Evolutionary conservation across 1,140 invertebrate species (phyloP).

Genomic region (Drosophila asahinai): DNA sequence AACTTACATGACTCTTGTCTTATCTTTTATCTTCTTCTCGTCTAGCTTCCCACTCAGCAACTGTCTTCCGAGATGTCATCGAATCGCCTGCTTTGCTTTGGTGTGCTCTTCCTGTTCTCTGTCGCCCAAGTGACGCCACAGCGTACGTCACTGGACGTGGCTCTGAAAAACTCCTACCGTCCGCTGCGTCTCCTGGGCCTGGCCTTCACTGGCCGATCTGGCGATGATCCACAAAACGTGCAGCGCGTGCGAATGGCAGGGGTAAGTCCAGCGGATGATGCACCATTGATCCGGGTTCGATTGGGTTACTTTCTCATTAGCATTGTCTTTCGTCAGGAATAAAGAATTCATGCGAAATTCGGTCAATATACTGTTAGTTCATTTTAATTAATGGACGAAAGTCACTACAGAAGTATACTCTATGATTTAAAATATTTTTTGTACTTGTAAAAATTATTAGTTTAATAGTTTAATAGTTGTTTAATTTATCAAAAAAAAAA

Average conservation of each 20-base stretch:
- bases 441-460: no score
- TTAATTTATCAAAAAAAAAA: background rate
- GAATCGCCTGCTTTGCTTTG: constrained; percentile 16
- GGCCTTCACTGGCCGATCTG: constrained; percentile 68
- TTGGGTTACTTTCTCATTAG: background rate
- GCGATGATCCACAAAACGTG: constrained; percentile 67
- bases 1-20: constrained; percentile 25
- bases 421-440: background rate
- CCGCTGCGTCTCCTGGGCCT: constrained; percentile 67
- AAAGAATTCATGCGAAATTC: constrained; percentile 1
- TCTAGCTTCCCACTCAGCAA: constrained; percentile 6
- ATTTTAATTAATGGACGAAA: constrained; percentile 1
- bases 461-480: no score
- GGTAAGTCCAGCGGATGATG: constrained; percentile 51
- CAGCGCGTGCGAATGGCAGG: constrained; percentile 64
- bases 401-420: no score
- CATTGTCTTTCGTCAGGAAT: background rate
- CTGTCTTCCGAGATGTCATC: constrained; percentile 39
- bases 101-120: constrained; percentile 43
- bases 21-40: constrained; percentile 10
- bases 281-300: constrained; percentile 19
- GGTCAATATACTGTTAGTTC: constrained; percentile 25
- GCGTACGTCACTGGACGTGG: constrained; percentile 71
- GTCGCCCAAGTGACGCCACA: constrained; percentile 64
- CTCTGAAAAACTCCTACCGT: constrained; percentile 57